Evolutionary conservation across 2,797 vertebrate species (phyloP), one percentile per base, ranked within the genome.

Genomic region (Hipposideros larvatus): DNA sequence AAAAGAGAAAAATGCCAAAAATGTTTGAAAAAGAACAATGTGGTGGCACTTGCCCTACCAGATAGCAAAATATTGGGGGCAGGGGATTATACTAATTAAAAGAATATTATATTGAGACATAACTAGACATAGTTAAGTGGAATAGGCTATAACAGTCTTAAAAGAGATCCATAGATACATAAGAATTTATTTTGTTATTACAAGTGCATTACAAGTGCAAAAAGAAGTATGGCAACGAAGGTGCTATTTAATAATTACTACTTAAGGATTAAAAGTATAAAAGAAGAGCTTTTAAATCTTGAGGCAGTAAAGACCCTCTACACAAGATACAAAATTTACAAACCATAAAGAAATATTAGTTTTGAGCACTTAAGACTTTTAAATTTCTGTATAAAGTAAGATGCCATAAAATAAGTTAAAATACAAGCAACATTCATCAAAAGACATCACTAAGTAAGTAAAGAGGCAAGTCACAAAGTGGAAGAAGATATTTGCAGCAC

Each of bases 331-430:
- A 90, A 65, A 74, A 79, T 53, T 89, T 70, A 73, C 9, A 91
- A 93, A 43, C 41, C 9, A 86, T n/a, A 91, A 89, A 41, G 91
- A 34, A 55, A 57, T 57, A 86, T 37, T 91, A 70, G 22, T 73
- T 92, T 66, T 26, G 16, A 41, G 21, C 88, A 80, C 31, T 13
- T 82, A 48, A 89, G 95, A 61, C 22, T 80, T 68, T 92, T 34
- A 7, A 95, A 80, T 85, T 71, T 84, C 41, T 92, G 10, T 43
- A 74, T 46, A 65, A 83, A 87, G 74, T 68, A 65, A 88, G 31
- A 86, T 65, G 2, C 8, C 46, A 79, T 34, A 71, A 85, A 37
- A 37, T 57, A 46, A 82, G 43, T 61, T 53, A 70, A 84, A 83
- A 77, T 26, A 83, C 68, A 79, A 68, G 31, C 34, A 80, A 34